Evolutionary conservation across 2,888 invertebrate species (phyloP).

Genomic region (Tricholauxania praeusta): DNA sequence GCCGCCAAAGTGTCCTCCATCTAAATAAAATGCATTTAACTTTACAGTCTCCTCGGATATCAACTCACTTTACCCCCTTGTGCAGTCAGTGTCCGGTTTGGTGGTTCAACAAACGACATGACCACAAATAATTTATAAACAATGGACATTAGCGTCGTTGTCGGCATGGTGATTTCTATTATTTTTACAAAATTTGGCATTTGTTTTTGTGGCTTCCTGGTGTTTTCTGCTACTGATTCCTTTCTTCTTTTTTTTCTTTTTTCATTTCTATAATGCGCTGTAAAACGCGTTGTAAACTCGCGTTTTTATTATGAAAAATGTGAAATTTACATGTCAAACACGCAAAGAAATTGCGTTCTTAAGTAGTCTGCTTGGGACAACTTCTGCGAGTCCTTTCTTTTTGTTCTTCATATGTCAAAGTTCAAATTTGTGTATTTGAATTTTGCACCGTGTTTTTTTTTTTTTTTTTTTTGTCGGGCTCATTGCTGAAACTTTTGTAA

Average conservation of each 20-base stretch:
- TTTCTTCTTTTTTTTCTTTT: not conserved
- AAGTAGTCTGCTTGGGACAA: not conserved
- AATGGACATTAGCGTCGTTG: constrained; percentile 5
- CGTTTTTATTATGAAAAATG: constrained; percentile 27
- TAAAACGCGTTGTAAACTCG: constrained; percentile 24
- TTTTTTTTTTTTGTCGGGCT: not conserved
- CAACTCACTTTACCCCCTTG: not conserved
- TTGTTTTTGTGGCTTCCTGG: constrained; percentile 5
- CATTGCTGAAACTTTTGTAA: constrained; percentile 17
- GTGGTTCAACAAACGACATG: constrained; percentile 19
- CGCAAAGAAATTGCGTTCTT: constrained; percentile 15
- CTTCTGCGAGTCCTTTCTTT: constrained; percentile 1
- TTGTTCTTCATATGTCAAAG: constrained; percentile 25
- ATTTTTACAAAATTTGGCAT: constrained; percentile 12
- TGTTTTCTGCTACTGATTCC: not conserved
- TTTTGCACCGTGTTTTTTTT: constrained; percentile 18
- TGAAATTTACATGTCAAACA: constrained; percentile 32
- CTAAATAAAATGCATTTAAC: not conserved
- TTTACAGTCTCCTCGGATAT: no score
- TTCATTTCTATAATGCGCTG: constrained; percentile 16
- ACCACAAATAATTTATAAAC: constrained; percentile 30
- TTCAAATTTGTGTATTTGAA: constrained; percentile 27
- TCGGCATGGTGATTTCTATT: not conserved
- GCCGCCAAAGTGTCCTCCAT: not conserved
- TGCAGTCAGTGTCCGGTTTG: constrained; percentile 2